Base-by-base conservation (phyloP, 2,888 invertebrate species). In the Rambutsinella grinnellia region DNA sequence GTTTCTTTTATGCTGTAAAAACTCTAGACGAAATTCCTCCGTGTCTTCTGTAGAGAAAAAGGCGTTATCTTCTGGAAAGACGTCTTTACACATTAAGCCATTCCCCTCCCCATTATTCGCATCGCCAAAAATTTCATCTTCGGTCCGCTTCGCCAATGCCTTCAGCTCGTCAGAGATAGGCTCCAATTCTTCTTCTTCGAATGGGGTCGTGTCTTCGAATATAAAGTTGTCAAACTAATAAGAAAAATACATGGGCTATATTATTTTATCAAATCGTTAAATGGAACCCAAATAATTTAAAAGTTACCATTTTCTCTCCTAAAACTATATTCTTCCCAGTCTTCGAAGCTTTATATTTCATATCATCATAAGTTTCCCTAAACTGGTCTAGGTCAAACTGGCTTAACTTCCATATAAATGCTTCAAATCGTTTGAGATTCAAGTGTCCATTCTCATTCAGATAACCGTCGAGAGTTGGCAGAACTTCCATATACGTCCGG, bases 371-470 rank as follows among this genome's bases (percentile, higher is more conserved):
- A 1, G 90, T 90, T 80, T 93, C 93, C 81, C 91, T 90, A 85
- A 95, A 95, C 81, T 92, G 90, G 74, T 94, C 91, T 81, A 90
- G 87, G 85, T 95, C 95, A 79, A 93, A 89, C 76, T 90, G 89
- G 54, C 92, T 90, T 26, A 96, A 87, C 66, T 91, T 91, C 79
- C 90, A 89, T 90, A 96, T 91, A 85, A 94, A 98, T 83, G 24
- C 23, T 77, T 97, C 94, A 87, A 99, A 95, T 70, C 97, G 89
- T 49, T 86, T 87, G 78, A 99, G 88, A 86, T 96, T 94, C 66
- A 99, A 87, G 56, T 89, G 90, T 2, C 99, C 99, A 3, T 90
- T 89, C 87, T 97, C 96, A 87, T 99, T 98, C 79, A 99, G 92
- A 85, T 98, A 98, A 2, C 97, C 98, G 87, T 93, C 93, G 81